phyloP scores from a whole-genome alignment of 2,888 invertebrate species.

The Oligia fasciuncula region DNA sequence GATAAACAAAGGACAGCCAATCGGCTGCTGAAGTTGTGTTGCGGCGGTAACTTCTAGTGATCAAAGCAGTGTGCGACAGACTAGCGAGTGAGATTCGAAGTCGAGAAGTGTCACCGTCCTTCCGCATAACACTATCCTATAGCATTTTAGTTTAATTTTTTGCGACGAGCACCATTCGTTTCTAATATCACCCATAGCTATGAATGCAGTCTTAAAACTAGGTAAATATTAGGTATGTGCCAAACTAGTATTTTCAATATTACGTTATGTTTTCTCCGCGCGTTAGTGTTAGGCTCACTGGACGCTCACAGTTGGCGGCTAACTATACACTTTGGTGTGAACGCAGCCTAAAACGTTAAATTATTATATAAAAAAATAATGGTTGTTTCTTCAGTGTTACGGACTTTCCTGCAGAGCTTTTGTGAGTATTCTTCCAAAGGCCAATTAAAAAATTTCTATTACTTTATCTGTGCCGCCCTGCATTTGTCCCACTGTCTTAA shows the following conservation, averaged over 20 bases:
- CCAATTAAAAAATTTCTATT: background rate
- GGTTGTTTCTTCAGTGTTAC: conserved; percentile 2
- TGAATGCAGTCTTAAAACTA: background rate
- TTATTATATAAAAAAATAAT: background rate
- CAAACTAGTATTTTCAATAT: background rate
- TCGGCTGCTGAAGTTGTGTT: background rate
- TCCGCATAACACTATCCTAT: background rate
- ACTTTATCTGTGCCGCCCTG: background rate
- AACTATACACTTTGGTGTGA: no score
- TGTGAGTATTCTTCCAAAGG: conserved; percentile 10
- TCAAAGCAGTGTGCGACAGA: background rate
- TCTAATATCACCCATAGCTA: background rate
- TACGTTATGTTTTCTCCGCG: background rate
- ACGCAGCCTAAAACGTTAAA: background rate
- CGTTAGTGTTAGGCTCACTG: background rate
- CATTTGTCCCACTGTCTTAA: background rate
- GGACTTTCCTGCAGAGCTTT: conserved; percentile 18
- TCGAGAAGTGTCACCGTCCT: background rate
- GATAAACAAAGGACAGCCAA: background rate
- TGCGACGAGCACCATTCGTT: background rate
- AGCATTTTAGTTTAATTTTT: background rate
- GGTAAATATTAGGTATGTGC: background rate
- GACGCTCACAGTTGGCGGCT: background rate
- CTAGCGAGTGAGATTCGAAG: background rate
- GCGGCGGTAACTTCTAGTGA: background rate